Conservation (phyloP, 2,797 vertebrate genomes). For the Bradypodion pumilum region DNA sequence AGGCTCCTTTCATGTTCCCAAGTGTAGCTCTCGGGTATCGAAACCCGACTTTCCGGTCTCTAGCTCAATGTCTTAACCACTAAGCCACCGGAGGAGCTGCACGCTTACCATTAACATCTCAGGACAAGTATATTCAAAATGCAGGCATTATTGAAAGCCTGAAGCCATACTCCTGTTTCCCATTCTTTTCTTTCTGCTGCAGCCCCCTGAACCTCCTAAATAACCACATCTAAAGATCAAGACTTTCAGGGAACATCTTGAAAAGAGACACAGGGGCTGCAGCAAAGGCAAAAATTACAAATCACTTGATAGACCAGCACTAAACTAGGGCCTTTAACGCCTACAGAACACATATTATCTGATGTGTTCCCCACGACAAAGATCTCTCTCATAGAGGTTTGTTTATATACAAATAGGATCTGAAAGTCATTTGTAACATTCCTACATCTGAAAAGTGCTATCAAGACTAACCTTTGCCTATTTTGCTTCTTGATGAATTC, state of each 20-base stretch:
- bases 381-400: neutral
- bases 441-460: constrained; percentile 20
- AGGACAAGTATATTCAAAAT: neutral
- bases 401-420: neutral
- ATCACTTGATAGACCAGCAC: neutral
- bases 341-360: neutral
- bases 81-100: no score
- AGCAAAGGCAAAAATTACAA: neutral
- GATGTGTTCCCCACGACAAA: no score
- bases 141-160: neutral
- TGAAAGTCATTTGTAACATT: neutral
- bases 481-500: constrained; percentile 32
- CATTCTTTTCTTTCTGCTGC: neutral
- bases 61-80: no score
- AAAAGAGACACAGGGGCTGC: neutral
- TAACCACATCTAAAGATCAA: neutral
- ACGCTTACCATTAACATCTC: no score
- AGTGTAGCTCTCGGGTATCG: no score
- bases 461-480: constrained; percentile 28
- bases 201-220: neutral
- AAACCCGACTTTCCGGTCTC: no score
- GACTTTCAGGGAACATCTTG: neutral
- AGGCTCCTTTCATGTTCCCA: no score
- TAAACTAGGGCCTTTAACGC: neutral
- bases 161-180: neutral